Evolutionary conservation across 2,113 vertebrate genomes (phyloP).

Genomic region (Centropus unirufus): DNA sequence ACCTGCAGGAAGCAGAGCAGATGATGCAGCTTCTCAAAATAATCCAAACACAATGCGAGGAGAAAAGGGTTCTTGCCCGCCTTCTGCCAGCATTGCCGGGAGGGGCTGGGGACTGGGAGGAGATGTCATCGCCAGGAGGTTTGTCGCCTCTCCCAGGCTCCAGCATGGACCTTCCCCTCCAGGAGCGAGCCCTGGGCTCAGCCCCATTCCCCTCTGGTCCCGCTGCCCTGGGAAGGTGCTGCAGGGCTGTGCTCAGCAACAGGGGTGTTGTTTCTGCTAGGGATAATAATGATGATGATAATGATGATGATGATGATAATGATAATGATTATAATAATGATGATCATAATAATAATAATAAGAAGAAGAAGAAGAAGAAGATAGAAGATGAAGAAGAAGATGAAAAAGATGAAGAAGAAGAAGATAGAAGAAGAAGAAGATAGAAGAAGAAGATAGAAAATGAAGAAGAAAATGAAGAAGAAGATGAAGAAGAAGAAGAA

Average conservation of each 20-base stretch:
- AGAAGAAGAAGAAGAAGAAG: too few species aligned
- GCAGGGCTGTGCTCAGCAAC: not conserved
- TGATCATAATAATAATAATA: too few species aligned
- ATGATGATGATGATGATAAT: too few species aligned
- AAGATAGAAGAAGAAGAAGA: too few species aligned
- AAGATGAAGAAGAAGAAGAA: too few species aligned
- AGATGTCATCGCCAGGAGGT: fast-evolving
- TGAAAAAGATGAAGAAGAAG: too few species aligned
- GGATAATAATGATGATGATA: fast-evolving
- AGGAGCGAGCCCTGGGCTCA: not conserved
- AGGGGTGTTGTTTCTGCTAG: not conserved
- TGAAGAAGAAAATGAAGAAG: too few species aligned
- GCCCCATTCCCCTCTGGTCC: fast-evolving
- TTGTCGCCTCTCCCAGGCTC: not conserved
- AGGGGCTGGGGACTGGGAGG: not conserved
- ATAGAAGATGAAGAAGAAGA: too few species aligned
- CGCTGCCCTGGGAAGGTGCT: not conserved
- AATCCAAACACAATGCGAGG: not conserved
- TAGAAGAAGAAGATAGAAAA: too few species aligned
- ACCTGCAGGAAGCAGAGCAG: not conserved
- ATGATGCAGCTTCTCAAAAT: not conserved
- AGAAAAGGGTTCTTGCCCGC: fast-evolving
- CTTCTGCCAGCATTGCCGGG: not conserved
- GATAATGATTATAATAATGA: too few species aligned
- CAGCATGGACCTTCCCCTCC: not conserved